Base-by-base conservation (phyloP, 2,797 vertebrate genomes). In the Silurus aristotelis region DNA sequence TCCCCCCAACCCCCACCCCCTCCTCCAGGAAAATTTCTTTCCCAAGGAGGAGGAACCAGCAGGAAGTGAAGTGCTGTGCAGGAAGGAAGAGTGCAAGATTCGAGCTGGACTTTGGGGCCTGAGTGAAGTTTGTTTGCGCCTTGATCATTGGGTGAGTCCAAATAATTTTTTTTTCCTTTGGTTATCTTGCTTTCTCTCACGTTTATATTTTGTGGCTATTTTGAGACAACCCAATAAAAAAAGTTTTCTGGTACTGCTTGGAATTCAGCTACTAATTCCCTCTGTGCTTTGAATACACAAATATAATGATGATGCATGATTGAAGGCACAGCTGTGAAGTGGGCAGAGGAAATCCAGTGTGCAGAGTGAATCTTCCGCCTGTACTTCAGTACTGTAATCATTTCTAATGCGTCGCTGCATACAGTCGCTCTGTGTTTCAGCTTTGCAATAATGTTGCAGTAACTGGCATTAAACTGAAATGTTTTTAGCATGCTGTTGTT, bases 1-100 rank as follows among this genome's bases (percentile, higher is more conserved):
- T 92, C 89, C 92, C 92, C 90, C 91, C 85, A 52, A 52, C 84
- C 25, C 70, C 72, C 87, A 92, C 89, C 93, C 93, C 90, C 92
- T 92, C 91, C 92, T 93, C 91, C 88, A 92, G 93, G 94, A 94
- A 93, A 91, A 91, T 91, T 93, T 88, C 84, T 89, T 92, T 92
- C 89, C 90, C 89, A 89, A 93, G 91, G 90, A 94, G 91, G 92
- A 94, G 92, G 92, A 92, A 93, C 91, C 93, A 92, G 87, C 91
- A 93, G 89, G 91, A 92, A 93, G 89, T 72, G 83, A 84, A 85
- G 87, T 82, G 75, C 56, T 92, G 88, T 89, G 91, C 93, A 91
- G 89, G 90, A 94, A 87, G 93, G 90, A 90, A 91, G 89, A 90
- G 89, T 90, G 91, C 90, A 93, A 93, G 90, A 92, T 91, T 90